Conservation (phyloP, 2,888 invertebrate species). For the Chorisops tibialis region DNA sequence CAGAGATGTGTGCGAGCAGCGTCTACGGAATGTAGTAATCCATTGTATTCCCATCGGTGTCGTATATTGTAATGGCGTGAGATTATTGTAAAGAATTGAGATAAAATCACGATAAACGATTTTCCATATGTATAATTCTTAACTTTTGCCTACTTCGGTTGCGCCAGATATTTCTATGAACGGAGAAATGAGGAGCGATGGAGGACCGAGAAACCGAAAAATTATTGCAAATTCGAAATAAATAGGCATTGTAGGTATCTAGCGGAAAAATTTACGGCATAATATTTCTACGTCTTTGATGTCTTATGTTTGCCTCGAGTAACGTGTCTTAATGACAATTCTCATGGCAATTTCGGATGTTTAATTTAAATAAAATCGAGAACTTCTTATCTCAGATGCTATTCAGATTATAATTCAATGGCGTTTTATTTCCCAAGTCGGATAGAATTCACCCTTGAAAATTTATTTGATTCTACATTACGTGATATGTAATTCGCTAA, state of each 20-base stretch:
- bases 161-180: background rate
- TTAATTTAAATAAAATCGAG: slow-evolving; percentile 14
- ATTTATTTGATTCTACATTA: too few relatives aligned
- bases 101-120: slow-evolving; percentile 28
- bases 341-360: background rate
- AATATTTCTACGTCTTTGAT: too few relatives aligned
- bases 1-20: background rate
- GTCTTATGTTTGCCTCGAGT: too few relatives aligned
- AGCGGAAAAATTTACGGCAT: too few relatives aligned
- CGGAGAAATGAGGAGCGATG: background rate
- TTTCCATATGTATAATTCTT: slow-evolving; percentile 23
- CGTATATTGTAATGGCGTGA: slow-evolving; percentile 26
- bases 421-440: slow-evolving; percentile 1
- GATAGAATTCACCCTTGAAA: too few relatives aligned
- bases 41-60: slow-evolving; percentile 22
- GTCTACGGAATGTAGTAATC: background rate
- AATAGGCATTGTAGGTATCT: too few relatives aligned
- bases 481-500: too few relatives aligned
- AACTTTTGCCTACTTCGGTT: background rate
- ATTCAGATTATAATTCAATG: slow-evolving; percentile 14
- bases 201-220: too few relatives aligned
- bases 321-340: slow-evolving; percentile 7
- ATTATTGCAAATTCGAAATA: too few relatives aligned
- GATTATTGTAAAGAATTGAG: slow-evolving; percentile 27
- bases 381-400: slow-evolving; percentile 3